phyloP scores from a whole-genome alignment of 2,113 vertebrate species.

The Bostrychus sinensis region DNA sequence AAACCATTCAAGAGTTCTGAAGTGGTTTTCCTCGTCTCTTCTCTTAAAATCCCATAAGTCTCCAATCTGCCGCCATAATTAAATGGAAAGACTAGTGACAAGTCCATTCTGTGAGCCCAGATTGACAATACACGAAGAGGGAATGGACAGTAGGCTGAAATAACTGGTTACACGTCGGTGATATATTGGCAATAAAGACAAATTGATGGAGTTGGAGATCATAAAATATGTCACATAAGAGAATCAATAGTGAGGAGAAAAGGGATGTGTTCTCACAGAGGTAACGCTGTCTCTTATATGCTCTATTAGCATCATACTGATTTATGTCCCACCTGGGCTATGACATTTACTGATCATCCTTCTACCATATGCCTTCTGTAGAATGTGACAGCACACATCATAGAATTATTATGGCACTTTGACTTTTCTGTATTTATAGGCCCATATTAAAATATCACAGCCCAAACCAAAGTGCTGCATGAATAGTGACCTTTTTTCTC shows the following conservation, averaged over 20 bases:
- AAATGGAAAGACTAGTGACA: conserved; percentile 2
- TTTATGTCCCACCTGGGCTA: conserved; percentile 1
- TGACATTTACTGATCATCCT: conserved; percentile 6
- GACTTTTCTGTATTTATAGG: conserved; percentile 2
- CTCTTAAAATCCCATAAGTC: conserved; percentile 2
- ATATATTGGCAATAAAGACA: conserved; percentile 12
- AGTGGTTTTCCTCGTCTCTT: no score
- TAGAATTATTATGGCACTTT: no score
- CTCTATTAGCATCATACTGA: conserved; percentile 7
- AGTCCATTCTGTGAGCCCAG: not conserved
- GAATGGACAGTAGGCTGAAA: conserved; percentile 5
- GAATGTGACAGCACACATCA: no score
- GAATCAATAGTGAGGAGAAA: conserved; percentile 1
- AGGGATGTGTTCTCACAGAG: no score
- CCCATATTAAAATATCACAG: not conserved
- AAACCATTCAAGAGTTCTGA: no score
- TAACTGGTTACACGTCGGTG: not conserved
- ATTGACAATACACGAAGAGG: conserved; percentile 8
- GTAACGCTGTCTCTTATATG: not conserved
- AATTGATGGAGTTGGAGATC: conserved; percentile 5
- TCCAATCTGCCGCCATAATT: conserved; percentile 5
- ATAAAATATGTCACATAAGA: conserved; percentile 9
- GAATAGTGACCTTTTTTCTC: not conserved
- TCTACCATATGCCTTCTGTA: no score
- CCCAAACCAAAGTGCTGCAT: not conserved